Conservation (phyloP, 2,797 vertebrate species). For the Arctocebus calabarensis region DNA sequence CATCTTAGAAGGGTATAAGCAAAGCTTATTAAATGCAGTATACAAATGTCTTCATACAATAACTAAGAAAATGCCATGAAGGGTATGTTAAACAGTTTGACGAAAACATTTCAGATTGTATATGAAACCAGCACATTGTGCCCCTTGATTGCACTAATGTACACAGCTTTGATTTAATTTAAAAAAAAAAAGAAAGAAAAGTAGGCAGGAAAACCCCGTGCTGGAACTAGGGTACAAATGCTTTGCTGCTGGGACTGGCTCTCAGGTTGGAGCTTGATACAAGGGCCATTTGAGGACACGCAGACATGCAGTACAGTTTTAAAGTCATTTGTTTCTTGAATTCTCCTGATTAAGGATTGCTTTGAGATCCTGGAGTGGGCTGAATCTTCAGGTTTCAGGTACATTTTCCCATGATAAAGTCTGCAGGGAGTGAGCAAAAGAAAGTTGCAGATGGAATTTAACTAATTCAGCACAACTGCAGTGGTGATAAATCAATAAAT, state of each 20-base stretch:
- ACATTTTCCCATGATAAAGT: neutral
- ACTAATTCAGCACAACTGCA: neutral
- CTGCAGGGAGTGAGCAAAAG: neutral
- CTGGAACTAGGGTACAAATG: neutral
- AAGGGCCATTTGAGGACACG: neutral
- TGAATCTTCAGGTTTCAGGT: neutral
- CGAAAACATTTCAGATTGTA: too few relatives aligned
- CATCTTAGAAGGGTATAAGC: too few relatives aligned
- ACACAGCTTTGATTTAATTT: too few relatives aligned
- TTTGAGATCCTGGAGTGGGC: neutral
- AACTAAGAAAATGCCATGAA: too few relatives aligned
- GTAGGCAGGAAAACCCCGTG: neutral
- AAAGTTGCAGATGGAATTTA: neutral
- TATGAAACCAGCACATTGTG: too few relatives aligned
- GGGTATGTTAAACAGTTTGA: too few relatives aligned
- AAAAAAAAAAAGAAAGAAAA: too few relatives aligned
- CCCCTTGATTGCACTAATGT: too few relatives aligned
- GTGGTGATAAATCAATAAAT: neutral
- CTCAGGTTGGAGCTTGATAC: neutral
- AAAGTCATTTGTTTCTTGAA: neutral
- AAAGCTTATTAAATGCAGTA: too few relatives aligned
- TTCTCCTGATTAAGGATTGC: neutral
- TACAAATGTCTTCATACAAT: too few relatives aligned
- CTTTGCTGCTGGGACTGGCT: neutral
- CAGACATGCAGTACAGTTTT: neutral